Base-by-base conservation (phyloP, 2,113 vertebrate genomes). In the Merops nubicus region DNA sequence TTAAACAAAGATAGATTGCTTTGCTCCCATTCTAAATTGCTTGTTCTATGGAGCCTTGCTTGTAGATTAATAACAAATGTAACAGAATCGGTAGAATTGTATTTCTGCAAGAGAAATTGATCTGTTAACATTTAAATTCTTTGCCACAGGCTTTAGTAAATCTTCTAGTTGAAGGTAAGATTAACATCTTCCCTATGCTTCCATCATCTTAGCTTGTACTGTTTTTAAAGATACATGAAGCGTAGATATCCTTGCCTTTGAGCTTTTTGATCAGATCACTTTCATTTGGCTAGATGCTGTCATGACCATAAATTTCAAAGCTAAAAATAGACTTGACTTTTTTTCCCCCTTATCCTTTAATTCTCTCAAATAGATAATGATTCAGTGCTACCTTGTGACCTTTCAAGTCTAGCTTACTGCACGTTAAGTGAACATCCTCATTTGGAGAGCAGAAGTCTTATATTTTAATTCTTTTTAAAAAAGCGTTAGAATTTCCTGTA, bases 251-350 rank as follows among this genome's bases (percentile, higher is more conserved):
- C 59, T 89, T 75, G 76, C 56, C 76, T 91, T 91, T 84, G 73
- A 84, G 83, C 54, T 75, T 79, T 85, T 88, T 70, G 40, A 77
- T 94, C 73, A 56, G 56, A 93, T 91, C 67, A 20, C 42, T 85
- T 93, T 70, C 75, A 80, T 78, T 89, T 87, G 78, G 78, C 50
- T 51, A 81, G 89, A 63, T 56, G 23, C n/a, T 92, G 43, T 73
- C 64, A 31, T 1, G 12, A 47, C 34, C 48, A 31, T 85, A 93
- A 90, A 91, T 94, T 94, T 93, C 72, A 95, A 84, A 76, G 68
- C 68, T 89, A 93, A 96, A 97, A 82, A 93, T 94, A 94, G 85
- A 42, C 51, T 65, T 79, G 53, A 80, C 75, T 83, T 91, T 83
- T 68, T 25, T 4, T 7, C n/a, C 11, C 21, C n/a, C 23, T 94